These are phyloP conservation scores for Hippasteria phrygiana DNA, from an alignment of 53 echinoderm and acorn worm genomes.

Conservation along the genomic window DNA sequence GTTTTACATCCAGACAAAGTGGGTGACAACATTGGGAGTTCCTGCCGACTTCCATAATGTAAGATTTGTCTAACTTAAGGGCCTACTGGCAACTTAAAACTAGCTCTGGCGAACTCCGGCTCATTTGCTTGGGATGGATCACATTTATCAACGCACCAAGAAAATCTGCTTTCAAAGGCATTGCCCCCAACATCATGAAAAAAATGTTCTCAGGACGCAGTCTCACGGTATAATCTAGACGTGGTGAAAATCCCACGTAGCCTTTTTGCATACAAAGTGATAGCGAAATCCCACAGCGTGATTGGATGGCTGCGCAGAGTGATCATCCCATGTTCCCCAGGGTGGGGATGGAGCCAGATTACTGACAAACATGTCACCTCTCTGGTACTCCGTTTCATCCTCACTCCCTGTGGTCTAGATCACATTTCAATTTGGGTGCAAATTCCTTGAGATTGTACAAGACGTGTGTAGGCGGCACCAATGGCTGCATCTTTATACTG, in stretches of 20 bases:
- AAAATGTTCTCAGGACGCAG: too few species aligned
- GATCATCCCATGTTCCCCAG: conserved; percentile 37
- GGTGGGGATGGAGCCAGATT: conserved; percentile 62
- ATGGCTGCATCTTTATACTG: neutral
- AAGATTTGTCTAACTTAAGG: too few species aligned
- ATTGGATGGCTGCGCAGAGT: conserved; percentile 25
- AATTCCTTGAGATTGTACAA: conserved; percentile 37
- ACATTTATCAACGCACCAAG: too few species aligned
- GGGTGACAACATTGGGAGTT: too few species aligned
- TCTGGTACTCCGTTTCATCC: neutral
- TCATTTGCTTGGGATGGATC: too few species aligned
- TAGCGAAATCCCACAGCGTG: conserved; percentile 1
- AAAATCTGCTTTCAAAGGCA: too few species aligned
- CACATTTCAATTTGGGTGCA: conserved; percentile 63
- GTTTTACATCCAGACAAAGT: too few species aligned
- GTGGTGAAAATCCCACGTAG: neutral
- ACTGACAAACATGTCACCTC: conserved; percentile 60
- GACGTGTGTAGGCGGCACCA: neutral
- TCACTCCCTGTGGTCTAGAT: conserved; percentile 34
- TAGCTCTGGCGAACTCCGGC: too few species aligned
- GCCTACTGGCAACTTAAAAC: too few species aligned
- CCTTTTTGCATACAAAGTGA: conserved; percentile 19
- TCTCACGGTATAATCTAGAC: neutral
- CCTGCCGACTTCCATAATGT: too few species aligned
- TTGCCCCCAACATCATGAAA: too few species aligned